phyloP scores from a whole-genome alignment of 2,797 vertebrate genomes.

The Myripristis jacobus region DNA sequence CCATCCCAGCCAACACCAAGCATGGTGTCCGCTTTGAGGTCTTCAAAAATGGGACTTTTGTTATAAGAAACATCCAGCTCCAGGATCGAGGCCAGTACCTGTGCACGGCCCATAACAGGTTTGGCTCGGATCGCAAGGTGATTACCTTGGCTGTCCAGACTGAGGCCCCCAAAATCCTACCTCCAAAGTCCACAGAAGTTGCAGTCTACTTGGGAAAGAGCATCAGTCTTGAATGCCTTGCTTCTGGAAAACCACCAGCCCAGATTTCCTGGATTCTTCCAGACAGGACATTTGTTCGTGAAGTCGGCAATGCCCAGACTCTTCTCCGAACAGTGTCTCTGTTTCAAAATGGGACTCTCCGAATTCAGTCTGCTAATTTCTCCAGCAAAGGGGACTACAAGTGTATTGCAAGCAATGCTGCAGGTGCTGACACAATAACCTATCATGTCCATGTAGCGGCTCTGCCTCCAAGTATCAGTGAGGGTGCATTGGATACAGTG shows the following conservation, averaged over 20 bases:
- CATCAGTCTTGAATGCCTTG: constrained; percentile 78
- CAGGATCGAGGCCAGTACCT: constrained; percentile 88
- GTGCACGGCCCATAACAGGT: constrained; percentile 82
- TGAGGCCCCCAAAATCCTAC: constrained; percentile 80
- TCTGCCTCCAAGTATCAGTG: constrained; percentile 82
- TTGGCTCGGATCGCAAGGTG: constrained; percentile 84
- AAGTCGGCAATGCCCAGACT: constrained; percentile 58
- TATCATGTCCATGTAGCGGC: constrained; percentile 83
- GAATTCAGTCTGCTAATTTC: constrained; percentile 79
- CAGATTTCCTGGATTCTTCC: constrained; percentile 88
- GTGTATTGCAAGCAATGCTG: constrained; percentile 87
- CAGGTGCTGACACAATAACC: constrained; percentile 85
- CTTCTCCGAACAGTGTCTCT: constrained; percentile 67
- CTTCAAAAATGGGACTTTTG: constrained; percentile 84
- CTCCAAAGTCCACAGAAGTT: constrained; percentile 67
- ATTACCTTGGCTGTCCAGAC: constrained; percentile 83
- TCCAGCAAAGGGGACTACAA: constrained; percentile 86
- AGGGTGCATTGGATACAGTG: constrained; percentile 73
- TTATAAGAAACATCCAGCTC: constrained; percentile 83
- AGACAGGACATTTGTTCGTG: constrained; percentile 81
- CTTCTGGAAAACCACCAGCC: constrained; percentile 82
- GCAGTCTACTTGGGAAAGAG: constrained; percentile 79
- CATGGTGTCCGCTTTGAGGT: constrained; percentile 86
- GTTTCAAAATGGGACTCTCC: constrained; percentile 83
- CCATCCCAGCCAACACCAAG: constrained; percentile 82